Evolutionary conservation across 2,888 invertebrate species (phyloP).

Genomic region (Acanthopleura granulata): DNA sequence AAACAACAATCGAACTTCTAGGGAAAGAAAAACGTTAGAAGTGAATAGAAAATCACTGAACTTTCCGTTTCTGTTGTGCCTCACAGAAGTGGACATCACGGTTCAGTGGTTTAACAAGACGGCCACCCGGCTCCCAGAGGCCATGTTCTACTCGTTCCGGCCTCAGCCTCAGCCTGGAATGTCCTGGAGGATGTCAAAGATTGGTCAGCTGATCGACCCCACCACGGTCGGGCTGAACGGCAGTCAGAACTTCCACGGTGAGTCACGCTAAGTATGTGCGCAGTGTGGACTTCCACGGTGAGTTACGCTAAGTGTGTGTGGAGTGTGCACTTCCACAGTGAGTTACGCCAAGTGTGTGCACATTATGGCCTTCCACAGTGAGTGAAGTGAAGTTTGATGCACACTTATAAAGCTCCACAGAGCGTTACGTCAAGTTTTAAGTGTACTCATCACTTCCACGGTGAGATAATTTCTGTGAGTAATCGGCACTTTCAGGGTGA

Average conservation of each 20-base stretch:
- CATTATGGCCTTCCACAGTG: no score
- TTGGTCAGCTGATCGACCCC: constrained; percentile 52
- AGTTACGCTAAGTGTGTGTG: no score
- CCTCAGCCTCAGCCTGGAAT: constrained; percentile 32
- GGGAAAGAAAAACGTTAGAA: neutral
- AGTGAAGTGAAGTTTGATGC: no score
- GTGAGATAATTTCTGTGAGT: no score
- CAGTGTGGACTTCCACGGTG: no score
- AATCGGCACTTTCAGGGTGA: no score
- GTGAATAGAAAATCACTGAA: neutral
- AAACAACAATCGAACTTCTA: no score
- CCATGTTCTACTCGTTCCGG: constrained; percentile 51
- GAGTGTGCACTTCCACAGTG: no score
- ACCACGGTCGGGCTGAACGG: constrained; percentile 56
- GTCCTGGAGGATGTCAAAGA: constrained; percentile 50
- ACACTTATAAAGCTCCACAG: no score
- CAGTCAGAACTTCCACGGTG: constrained; percentile 63
- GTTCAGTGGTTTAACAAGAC: constrained; percentile 58
- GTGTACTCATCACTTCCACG: no score
- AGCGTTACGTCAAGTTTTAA: no score
- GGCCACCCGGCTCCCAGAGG: constrained; percentile 59
- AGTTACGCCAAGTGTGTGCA: no score
- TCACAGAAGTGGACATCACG: constrained; percentile 50
- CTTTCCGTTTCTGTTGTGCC: neutral
- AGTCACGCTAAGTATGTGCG: constrained; percentile 20